Evolutionary conservation across 2,797 vertebrate species (phyloP).

Genomic region (Malurus leucopterus): DNA sequence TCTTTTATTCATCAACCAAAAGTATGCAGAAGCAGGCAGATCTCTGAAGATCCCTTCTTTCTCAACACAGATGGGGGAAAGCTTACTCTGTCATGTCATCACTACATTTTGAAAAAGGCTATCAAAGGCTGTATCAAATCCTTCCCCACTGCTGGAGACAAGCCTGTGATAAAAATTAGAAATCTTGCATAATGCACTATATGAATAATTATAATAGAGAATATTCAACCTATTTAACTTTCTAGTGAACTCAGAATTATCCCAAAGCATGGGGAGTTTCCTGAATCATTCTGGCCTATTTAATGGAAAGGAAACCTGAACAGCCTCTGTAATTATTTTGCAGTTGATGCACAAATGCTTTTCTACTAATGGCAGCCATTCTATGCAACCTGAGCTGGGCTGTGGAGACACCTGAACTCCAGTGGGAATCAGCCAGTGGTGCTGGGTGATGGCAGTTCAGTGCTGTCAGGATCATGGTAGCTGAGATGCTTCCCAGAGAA

Average conservation of each 20-base stretch:
- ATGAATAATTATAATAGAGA: neutral
- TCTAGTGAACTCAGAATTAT: neutral
- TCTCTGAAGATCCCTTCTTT: neutral
- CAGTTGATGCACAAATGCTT: neutral
- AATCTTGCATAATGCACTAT: neutral
- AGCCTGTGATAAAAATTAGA: neutral
- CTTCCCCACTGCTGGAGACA: neutral
- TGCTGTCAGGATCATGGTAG: neutral
- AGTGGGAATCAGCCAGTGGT: neutral
- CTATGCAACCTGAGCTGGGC: neutral
- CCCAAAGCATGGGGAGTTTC: neutral
- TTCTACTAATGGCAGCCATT: neutral
- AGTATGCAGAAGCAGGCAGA: neutral
- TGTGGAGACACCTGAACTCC: neutral
- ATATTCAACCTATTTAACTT: neutral
- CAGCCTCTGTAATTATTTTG: neutral
- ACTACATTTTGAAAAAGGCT: neutral
- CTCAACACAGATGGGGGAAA: neutral
- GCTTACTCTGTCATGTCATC: neutral
- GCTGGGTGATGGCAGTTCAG: neutral
- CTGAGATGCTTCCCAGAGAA: neutral
- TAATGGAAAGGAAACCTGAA: neutral
- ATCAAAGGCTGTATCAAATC: neutral
- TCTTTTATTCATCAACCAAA: neutral
- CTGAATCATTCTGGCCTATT: neutral